Evolutionary conservation across 2,888 invertebrate species (phyloP), one percentile per base, ranked within the genome.

Genomic region (Acanthosepion pharaonis): DNA sequence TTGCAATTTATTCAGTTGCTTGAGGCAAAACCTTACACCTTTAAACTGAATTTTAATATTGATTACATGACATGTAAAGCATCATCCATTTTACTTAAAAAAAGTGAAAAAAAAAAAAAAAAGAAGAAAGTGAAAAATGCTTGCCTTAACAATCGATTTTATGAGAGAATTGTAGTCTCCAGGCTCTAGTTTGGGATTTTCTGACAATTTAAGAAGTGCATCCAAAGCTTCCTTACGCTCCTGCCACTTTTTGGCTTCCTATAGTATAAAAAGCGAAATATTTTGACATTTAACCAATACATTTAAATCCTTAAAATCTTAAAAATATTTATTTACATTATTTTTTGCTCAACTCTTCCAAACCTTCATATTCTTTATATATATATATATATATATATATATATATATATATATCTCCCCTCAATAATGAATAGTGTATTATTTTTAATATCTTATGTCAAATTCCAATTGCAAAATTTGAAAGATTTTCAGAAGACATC

Each of bases 131-230:
- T 42, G 3, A 42, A 42, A n/a, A 33, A 78, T 15, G 49, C 96
- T 95, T 97, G 98, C 98, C 98, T 98, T 99, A 97, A 99, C 99
- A 95, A 99, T 98, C 25, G 98, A 98, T 96, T 98, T 98, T 49
- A 99, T 98, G 94, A 99, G 97, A 96, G 99, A 99, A 2, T 98
- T 99, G 97, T 99, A 99, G 97, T 99, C 99, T 0, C 99, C 99
- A 96, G 98, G 98, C 97, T 99, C 99, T 93, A 99, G 97, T 97
- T 98, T 99, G 0, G 99, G 99, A 97, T 98, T 98, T 91, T 98
- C 97, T 96, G 98, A 98, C 48, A 99, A 97, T 95, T 98, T 98
- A 95, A 99, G 99, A 25, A 99, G 97, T 0, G 98, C 98, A 96
- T 99, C 99, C 28, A 99, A 97, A 0, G 98, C 98, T 97, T 99